A percentile compares a stretch with the other conserved stretches of the same genome.
Conservation (phyloP, 1,140 invertebrate genomes). For the Glossosoma conforme region DNA sequence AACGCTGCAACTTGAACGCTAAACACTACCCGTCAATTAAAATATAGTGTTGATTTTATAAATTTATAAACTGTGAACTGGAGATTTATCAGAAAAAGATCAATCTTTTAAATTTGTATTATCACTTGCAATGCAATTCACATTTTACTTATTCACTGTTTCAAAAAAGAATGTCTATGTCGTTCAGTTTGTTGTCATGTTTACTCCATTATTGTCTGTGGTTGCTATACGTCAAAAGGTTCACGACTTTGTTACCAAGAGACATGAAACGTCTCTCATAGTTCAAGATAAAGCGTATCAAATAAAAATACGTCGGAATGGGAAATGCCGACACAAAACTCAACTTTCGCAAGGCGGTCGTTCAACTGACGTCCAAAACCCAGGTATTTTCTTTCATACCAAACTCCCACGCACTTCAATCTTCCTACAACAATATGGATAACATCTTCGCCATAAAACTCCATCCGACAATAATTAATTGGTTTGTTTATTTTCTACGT, state of each 20-base stretch:
- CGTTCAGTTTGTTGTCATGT: not conserved
- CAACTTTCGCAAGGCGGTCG: slow-evolving; percentile 95
- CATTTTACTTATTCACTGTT: too few relatives aligned
- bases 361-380: slow-evolving; percentile 93
- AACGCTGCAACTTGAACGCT: too few relatives aligned
- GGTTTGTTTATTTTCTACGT: too few relatives aligned
- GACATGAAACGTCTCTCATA: slow-evolving; percentile 12
- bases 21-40: too few relatives aligned
- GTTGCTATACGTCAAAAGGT: slow-evolving; percentile 19
- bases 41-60: too few relatives aligned
- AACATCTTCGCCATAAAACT: too few relatives aligned
- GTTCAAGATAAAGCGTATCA: not conserved
- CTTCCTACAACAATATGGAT: not conserved
- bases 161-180: too few relatives aligned
- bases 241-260: slow-evolving; percentile 6
- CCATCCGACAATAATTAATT: too few relatives aligned
- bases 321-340: slow-evolving; percentile 96
- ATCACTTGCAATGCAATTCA: too few relatives aligned
- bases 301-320: slow-evolving; percentile 54
- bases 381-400: slow-evolving; percentile 57
- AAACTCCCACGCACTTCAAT: slow-evolving; percentile 8
- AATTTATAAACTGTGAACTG: too few relatives aligned
- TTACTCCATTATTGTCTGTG: slow-evolving; percentile 15
- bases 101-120: too few relatives aligned
- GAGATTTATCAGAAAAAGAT: too few relatives aligned